Conservation (phyloP, 1,140 invertebrate genomes). For the Drosophila albomicans region DNA sequence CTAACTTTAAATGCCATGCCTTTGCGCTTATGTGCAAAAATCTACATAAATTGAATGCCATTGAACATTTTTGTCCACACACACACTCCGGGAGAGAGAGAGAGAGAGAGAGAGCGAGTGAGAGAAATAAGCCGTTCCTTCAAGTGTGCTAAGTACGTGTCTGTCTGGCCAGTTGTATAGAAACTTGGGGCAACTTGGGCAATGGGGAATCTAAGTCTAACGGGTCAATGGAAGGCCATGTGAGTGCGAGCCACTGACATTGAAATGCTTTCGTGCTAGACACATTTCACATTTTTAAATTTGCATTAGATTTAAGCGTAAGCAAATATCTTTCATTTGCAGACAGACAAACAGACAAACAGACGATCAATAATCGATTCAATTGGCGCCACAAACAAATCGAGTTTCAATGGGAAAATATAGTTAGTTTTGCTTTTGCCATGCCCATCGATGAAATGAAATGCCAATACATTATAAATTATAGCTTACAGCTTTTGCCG, state of each 20-base stretch:
- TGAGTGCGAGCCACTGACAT: background rate
- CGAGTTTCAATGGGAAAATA: conserved; percentile 19
- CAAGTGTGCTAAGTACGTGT: conserved; percentile 10
- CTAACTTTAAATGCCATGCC: conserved; percentile 71
- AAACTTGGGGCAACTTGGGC: conserved; percentile 5
- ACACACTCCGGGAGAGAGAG: background rate
- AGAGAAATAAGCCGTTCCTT: conserved; percentile 7
- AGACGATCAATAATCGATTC: conserved; percentile 36
- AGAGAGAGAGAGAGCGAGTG: conserved; percentile 9
- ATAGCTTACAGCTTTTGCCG: conserved; percentile 55
- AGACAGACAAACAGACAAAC: background rate
- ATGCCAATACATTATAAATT: conserved; percentile 76
- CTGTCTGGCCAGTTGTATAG: conserved; percentile 1
- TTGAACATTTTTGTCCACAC: conserved; percentile 50
- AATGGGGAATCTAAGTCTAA: conserved; percentile 2
- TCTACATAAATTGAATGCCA: conserved; percentile 62
- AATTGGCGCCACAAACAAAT: conserved; percentile 44
- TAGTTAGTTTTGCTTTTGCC: conserved; percentile 31
- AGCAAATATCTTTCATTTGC: background rate
- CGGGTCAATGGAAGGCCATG: background rate
- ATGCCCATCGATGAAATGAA: conserved; percentile 5
- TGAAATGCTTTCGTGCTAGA: background rate
- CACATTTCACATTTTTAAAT: conserved; percentile 9
- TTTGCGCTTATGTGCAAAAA: conserved; percentile 54
- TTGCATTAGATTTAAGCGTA: conserved; percentile 38